These are phyloP conservation scores for Volucella bombylans DNA, from an alignment of 2,888 invertebrate genomes.

Conservation along the genomic window DNA sequence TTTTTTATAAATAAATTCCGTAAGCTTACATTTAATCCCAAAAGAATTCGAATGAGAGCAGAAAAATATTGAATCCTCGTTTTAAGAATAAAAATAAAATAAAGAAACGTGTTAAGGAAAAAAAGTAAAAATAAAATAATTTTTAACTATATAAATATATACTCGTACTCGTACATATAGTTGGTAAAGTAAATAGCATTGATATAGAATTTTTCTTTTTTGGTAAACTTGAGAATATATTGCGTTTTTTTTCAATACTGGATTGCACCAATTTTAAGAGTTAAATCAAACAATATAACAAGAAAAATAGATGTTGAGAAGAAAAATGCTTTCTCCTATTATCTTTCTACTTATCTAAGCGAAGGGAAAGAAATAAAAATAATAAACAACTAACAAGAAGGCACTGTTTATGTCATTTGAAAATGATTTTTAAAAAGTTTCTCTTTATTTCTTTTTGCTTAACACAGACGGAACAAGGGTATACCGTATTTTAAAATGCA, in stretches of 20 bases:
- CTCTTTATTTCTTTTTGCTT: neutral
- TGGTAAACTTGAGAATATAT: conserved; percentile 5
- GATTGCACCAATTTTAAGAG: conserved; percentile 27
- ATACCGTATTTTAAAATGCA: conserved; percentile 3
- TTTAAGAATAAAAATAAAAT: neutral
- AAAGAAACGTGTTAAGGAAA: neutral
- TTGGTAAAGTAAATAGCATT: conserved; percentile 46
- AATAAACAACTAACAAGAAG: conserved; percentile 2
- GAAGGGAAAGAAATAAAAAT: neutral
- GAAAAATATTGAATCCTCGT: conserved; percentile 9
- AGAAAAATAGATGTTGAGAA: neutral
- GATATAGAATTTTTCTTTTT: conserved; percentile 25
- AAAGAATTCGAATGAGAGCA: conserved; percentile 1
- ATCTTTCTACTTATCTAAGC: conserved; percentile 23
- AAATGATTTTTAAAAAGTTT: neutral
- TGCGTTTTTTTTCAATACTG: neutral
- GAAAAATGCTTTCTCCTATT: conserved; percentile 1
- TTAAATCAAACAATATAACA: conserved; percentile 11
- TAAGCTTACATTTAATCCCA: conserved; percentile 3
- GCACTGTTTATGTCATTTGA: conserved; percentile 8
- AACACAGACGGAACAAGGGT: neutral
- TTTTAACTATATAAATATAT: conserved; percentile 23
- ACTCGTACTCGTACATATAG: conserved; percentile 17
- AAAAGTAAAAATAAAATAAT: conserved; percentile 4
- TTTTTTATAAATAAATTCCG: too few species aligned